Evolutionary conservation across 2,888 invertebrate species (phyloP).

Genomic region (Acronicta alni): DNA sequence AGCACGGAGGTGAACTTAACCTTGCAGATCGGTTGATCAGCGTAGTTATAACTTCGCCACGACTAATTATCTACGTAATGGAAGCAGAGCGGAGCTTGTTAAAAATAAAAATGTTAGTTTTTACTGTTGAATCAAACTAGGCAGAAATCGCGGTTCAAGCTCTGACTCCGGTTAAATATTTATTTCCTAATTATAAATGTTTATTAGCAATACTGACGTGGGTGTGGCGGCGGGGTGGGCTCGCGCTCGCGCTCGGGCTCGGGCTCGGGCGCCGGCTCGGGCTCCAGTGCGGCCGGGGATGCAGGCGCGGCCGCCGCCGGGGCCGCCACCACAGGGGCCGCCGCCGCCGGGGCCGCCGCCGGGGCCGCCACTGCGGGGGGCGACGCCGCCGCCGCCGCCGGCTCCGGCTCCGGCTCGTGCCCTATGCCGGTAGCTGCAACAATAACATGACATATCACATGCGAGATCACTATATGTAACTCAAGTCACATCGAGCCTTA

Average conservation of each 20-base stretch:
- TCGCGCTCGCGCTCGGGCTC: slow-evolving; percentile 69
- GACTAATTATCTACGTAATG: too few relatives aligned
- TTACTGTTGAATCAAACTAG: too few relatives aligned
- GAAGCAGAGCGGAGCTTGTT: too few relatives aligned
- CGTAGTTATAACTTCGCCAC: too few relatives aligned
- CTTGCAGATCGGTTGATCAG: too few relatives aligned
- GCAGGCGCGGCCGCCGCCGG: slow-evolving; percentile 48
- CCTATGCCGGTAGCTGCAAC: slow-evolving; percentile 50
- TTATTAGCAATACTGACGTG: slow-evolving; percentile 26
- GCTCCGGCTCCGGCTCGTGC: slow-evolving; percentile 72
- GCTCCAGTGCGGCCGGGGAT: slow-evolving; percentile 60
- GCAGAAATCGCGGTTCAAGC: too few relatives aligned
- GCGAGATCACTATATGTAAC: too few relatives aligned
- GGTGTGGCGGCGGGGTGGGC: slow-evolving; percentile 68
- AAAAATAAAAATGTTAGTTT: too few relatives aligned
- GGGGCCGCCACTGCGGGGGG: slow-evolving; percentile 24
- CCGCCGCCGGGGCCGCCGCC: slow-evolving; percentile 64
- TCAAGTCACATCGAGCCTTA: background rate
- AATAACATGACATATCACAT: background rate
- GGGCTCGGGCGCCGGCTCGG: slow-evolving; percentile 57
- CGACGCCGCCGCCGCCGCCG: slow-evolving; percentile 33
- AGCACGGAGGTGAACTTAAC: too few relatives aligned
- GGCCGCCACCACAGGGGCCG: slow-evolving; percentile 30
- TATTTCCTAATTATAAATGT: too few relatives aligned
- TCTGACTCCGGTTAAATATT: too few relatives aligned